Evolutionary conservation across 2,797 vertebrate species (phyloP), one percentile per base, ranked within the genome.

Genomic region (Microctenopoma steveboyesi): DNA sequence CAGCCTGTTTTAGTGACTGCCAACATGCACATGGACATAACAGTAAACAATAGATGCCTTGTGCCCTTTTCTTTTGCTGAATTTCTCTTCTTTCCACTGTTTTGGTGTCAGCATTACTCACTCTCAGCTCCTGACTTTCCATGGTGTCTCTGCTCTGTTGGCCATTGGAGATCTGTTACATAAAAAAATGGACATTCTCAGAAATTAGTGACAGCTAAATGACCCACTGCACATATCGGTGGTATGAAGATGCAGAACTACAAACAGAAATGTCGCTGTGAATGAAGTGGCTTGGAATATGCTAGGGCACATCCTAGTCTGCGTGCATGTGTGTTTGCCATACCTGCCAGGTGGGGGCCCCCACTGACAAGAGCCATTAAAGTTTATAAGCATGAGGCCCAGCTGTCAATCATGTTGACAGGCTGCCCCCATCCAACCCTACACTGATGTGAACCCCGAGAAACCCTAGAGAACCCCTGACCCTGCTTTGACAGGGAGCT

Each of bases 361-460:
- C 85, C 73, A 72, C 86, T 92, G 92, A 93, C 92, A 93, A 91
- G 90, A 92, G 76, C 85, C 88, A 90, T 94, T 94, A 94, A 93
- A 92, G 89, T 94, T 94, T 93, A 93, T 89, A 89, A 89, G 88
- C 81, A 53, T 82, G 87, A 87, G 84, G 86, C 87, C 83, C 86
- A 72, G 83, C 88, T 86, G 90, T 92, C 92, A 86, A 70, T 94
- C 93, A 94, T 53, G 53, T 64, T 90, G 92, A 94, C 81, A 79
- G 86, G 83, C 86, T 83, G 73, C 79, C 84, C 71, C 71, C 42
- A 27, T 74, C 74, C 76, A 79, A 54, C 70, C 68, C 74, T 54
- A 63, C 80, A 84, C 64, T 54, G 69, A 83, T 55, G 66, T 80
- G 85, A 89, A 86, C 86, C 76, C 78, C 72, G 66, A 5, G 27